Base-by-base conservation (phyloP, 1,140 invertebrate genomes). In the Penaeus vannamei region DNA sequence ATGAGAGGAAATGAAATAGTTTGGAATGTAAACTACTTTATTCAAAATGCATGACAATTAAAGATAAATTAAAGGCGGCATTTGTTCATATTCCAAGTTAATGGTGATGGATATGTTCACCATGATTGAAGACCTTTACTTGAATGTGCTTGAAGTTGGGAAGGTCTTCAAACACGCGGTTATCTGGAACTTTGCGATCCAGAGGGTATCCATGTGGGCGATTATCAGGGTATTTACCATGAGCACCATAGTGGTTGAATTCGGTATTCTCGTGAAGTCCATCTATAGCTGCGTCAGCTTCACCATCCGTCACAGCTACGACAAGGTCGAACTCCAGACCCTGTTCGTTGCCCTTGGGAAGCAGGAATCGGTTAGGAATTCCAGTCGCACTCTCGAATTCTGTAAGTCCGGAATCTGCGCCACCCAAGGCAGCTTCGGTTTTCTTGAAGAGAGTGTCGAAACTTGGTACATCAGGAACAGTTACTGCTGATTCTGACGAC, bases 391-490 rank as follows among this genome's bases (percentile, higher is more conserved):
- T 87, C 32, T 46, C 79, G 32, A 69, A 87, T 19, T 87, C 60
- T 2, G 80, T 62, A 29, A 82, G 86, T 20, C 80, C n/a, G 17
- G 81, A n/a, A 0, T 81, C 86, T 0, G 22, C 26, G 77, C 86
- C 79, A 10, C 61, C 26, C n/a, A 87, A 26, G 7, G 86, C 86
- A 20, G 23, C 79, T 29, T 87, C 61, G 59, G 86, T 32, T 62
- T 69, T 82, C 0, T 81, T 76, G 0, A 80, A 59, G 19, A 87
- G 59, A 36, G 79, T 87, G 23, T 87, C 53, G 61, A 87, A 62
- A 36, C 86, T 87, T n/a, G 86, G 86, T 23, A 86, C 64, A n/a
- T 87, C 86, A 69, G 76, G 77, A n/a, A 87, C 86, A 4, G 86
- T 87, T 32, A 87, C 79, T 53, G 86, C 42, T 2, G 84, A 77